Evolutionary conservation across 2,888 invertebrate genomes (phyloP).

Genomic region (Scaptomyza tumidula): DNA sequence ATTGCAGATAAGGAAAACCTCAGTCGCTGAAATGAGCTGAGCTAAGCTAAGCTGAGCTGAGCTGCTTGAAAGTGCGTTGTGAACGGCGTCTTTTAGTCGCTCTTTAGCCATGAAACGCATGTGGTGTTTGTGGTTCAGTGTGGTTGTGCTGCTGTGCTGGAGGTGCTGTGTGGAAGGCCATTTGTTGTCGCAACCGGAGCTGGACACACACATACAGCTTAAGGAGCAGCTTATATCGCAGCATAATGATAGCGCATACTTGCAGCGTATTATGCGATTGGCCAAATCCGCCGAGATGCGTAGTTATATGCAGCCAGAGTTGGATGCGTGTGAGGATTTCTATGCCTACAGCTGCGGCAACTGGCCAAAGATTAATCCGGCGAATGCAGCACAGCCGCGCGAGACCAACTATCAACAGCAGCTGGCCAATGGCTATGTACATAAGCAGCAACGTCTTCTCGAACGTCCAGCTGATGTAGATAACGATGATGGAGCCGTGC

Average conservation of each 20-base stretch:
- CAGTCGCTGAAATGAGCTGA: not conserved
- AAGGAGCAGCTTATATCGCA: slow-evolving; percentile 70
- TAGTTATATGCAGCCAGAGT: slow-evolving; percentile 76
- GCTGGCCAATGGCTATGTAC: slow-evolving; percentile 67
- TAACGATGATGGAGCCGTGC: slow-evolving; percentile 47
- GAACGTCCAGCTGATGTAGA: slow-evolving; percentile 57
- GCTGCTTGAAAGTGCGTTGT: slow-evolving; percentile 59
- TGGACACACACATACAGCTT: slow-evolving; percentile 63
- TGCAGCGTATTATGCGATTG: slow-evolving; percentile 74
- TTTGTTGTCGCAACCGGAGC: slow-evolving; percentile 46
- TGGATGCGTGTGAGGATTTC: slow-evolving; percentile 79
- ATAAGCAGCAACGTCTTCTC: slow-evolving; percentile 72
- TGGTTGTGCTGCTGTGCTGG: slow-evolving; percentile 30
- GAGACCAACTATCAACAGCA: slow-evolving; percentile 75
- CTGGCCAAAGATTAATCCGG: slow-evolving; percentile 80
- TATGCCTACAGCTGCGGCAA: slow-evolving; percentile 81
- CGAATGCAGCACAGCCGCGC: slow-evolving; percentile 57
- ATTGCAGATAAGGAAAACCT: slow-evolving; percentile 54
- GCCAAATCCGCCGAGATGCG: slow-evolving; percentile 81
- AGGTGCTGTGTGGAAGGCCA: slow-evolving; percentile 32
- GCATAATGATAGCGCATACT: slow-evolving; percentile 72
- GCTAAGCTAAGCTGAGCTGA: slow-evolving; percentile 1
- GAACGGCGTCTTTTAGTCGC: slow-evolving; percentile 45
- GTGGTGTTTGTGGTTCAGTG: slow-evolving; percentile 24
- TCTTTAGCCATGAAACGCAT: slow-evolving; percentile 56